Base-by-base conservation (phyloP, 2,888 invertebrate genomes). In the Drosophila meridiana region DNA sequence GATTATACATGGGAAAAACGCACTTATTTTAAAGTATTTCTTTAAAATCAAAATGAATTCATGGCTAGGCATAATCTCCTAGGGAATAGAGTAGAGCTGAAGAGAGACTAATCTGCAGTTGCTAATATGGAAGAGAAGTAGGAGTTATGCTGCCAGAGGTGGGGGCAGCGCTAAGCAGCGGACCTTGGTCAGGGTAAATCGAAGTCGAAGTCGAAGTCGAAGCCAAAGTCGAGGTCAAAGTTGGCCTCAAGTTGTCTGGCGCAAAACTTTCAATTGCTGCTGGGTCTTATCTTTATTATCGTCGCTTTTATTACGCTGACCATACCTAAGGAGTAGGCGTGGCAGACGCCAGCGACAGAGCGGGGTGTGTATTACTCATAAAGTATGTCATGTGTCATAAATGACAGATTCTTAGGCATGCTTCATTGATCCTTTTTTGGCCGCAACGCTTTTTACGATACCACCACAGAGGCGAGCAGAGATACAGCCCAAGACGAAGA, bases 311-410 rank as follows among this genome's bases (percentile, higher is more conserved):
- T 78, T 75, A 81, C 45, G 7, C 48, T 52, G 38, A 14, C 59
- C 68, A 56, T 42, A 38, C 53, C 53, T 14, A 56, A 42, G 28
- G 28, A 2, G 34, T 28, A 2, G 42, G 28, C 7, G 45, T 11
- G 26, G 34, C n/a, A 2, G 32, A 9, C 9, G 3, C 20, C 8
- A 9, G 2, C 9, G 9, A 5, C 14, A 14, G 43, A 3, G 20
- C 20, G 40, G 11, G 30, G 58, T 36, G 38, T 59, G 60, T 32
- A 40, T 40, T 50, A 40, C 83, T 80, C 85, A 73, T 87, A 82
- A 89, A 90, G 82, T 87, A 87, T 90, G 89, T 90, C 90, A 89
- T 89, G 78, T 89, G 89, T 90, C 90, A 89, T 88, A 87, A 80
- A 81, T 89, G 90, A 89, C 88, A 90, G 88, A 89, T 90, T 89